Evolutionary conservation across 2,797 vertebrate genomes (phyloP).

Genomic region (Coreius guichenoti): DNA sequence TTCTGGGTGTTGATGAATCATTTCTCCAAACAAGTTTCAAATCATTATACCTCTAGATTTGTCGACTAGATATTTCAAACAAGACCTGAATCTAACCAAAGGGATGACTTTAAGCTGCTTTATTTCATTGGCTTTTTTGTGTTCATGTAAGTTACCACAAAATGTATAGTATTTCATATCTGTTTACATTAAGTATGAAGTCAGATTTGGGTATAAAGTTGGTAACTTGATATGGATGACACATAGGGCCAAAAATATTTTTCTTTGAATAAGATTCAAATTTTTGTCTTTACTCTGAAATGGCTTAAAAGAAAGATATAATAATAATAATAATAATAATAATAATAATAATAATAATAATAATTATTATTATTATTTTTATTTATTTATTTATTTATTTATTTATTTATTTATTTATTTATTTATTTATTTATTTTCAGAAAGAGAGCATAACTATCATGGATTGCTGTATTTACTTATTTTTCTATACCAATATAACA

Average conservation of each 20-base stretch:
- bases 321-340: no score
- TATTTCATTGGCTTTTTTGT: background rate
- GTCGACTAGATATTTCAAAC: background rate
- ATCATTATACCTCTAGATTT: background rate
- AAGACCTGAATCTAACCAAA: background rate
- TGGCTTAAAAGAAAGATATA: background rate
- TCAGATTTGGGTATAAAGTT: background rate
- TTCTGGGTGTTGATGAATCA: slow-evolving; percentile 57
- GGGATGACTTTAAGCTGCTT: background rate
- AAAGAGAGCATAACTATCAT: background rate
- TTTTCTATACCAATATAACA: no score
- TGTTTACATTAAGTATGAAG: background rate
- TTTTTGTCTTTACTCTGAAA: background rate
- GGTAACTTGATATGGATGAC: background rate
- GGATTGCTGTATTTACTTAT: no score
- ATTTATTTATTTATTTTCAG: no score
- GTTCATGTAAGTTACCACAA: background rate
- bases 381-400: no score
- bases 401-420: no score
- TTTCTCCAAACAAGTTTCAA: slow-evolving; percentile 51
- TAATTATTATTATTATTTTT: no score
- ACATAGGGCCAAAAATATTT: background rate
- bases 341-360: no score
- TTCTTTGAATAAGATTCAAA: background rate
- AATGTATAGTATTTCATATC: background rate